Evolutionary conservation across 2,888 invertebrate genomes (phyloP).

Genomic region (Cheilosia pagana): DNA sequence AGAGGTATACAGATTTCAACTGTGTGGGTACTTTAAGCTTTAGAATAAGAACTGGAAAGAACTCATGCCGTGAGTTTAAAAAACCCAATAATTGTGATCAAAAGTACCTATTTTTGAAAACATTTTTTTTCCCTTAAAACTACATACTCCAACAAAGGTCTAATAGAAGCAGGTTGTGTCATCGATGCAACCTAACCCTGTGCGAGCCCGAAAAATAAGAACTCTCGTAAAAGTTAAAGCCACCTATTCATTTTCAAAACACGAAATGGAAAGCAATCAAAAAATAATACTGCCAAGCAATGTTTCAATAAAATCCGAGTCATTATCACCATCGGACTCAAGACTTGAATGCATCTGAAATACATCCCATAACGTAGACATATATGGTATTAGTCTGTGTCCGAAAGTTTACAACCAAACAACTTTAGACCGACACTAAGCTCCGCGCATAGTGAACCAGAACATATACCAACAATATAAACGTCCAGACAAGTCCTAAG

Average conservation of each 20-base stretch:
- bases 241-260: slow-evolving; percentile 14
- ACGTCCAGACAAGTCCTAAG: slow-evolving; percentile 29
- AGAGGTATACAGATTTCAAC: too few relatives aligned
- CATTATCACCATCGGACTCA: slow-evolving; percentile 20
- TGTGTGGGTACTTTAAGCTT: too few relatives aligned
- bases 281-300: slow-evolving; percentile 27
- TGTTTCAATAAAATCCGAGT: slow-evolving; percentile 35
- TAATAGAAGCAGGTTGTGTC: slow-evolving; percentile 2
- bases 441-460: not conserved
- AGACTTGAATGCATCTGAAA: slow-evolving; percentile 44
- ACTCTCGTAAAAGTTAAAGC: slow-evolving; percentile 14
- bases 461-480: slow-evolving; percentile 31
- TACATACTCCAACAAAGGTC: not conserved
- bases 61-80: too few relatives aligned
- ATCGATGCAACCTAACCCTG: too few relatives aligned
- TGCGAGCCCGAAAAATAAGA: slow-evolving; percentile 6
- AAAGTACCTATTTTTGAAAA: too few relatives aligned
- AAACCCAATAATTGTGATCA: too few relatives aligned
- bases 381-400: not conserved
- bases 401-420: slow-evolving; percentile 23
- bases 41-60: too few relatives aligned
- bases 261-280: slow-evolving; percentile 26
- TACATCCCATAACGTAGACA: not conserved
- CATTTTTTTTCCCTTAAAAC: too few relatives aligned
- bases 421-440: slow-evolving; percentile 1